phyloP scores from a whole-genome alignment of 2,888 invertebrate genomes.

The Nymphalis c-album region DNA sequence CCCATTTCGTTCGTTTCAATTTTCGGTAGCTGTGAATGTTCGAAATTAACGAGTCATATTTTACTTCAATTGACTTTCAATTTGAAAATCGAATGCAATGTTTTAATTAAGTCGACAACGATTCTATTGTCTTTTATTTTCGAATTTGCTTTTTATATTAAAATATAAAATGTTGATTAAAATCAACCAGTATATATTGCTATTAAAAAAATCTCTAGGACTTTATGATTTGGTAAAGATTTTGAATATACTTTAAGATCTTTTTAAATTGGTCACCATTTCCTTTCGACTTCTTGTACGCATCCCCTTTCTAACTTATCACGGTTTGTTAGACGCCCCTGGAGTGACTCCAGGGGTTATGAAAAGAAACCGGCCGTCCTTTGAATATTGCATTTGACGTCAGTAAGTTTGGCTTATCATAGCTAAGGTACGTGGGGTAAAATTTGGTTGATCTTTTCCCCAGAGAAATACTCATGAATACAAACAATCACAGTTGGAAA shows the following conservation, averaged over 20 bases:
- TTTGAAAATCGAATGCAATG: slow-evolving; percentile 48
- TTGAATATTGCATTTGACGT: slow-evolving; percentile 71
- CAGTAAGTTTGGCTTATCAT: slow-evolving; percentile 61
- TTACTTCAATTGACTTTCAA: slow-evolving; percentile 51
- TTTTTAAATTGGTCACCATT: slow-evolving; percentile 51
- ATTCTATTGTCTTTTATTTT: slow-evolving; percentile 37
- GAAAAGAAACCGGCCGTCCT: slow-evolving; percentile 63
- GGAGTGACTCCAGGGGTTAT: slow-evolving; percentile 55
- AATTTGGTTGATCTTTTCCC: slow-evolving; percentile 42
- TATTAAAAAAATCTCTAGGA: slow-evolving; percentile 11
- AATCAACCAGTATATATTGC: slow-evolving; percentile 19
- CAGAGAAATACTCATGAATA: slow-evolving; percentile 28
- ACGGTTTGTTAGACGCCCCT: slow-evolving; percentile 72
- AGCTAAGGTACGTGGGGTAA: slow-evolving; percentile 46
- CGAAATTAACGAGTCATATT: slow-evolving; percentile 45
- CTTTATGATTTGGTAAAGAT: slow-evolving; percentile 2
- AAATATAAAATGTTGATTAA: slow-evolving; percentile 17
- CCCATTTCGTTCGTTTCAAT: slow-evolving; percentile 51
- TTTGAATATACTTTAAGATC: slow-evolving; percentile 44
- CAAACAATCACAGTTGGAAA: slow-evolving; percentile 24
- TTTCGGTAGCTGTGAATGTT: slow-evolving; percentile 40
- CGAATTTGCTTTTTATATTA: slow-evolving; percentile 30
- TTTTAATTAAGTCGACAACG: slow-evolving; percentile 48
- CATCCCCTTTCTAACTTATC: slow-evolving; percentile 65
- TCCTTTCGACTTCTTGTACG: slow-evolving; percentile 56